Percentiles rank a stretch among this genome's conserved stretches.
phyloP scores from a whole-genome alignment of 2,888 invertebrate genomes.

The Petrolisthes cinctipes region DNA sequence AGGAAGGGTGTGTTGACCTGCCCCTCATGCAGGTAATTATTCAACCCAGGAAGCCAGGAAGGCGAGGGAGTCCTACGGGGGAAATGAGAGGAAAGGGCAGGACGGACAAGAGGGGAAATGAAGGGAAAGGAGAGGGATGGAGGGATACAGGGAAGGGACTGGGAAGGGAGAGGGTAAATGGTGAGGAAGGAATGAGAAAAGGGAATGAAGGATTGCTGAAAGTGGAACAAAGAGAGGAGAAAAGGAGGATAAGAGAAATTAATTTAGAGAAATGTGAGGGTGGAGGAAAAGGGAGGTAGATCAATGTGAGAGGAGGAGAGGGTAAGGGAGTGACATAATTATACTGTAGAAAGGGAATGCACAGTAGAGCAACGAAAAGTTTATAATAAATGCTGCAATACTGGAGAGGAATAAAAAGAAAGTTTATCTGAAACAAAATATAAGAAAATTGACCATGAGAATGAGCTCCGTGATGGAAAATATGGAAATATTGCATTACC shows the following conservation, averaged over 20 bases:
- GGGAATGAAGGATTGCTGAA: background rate
- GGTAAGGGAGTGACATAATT: background rate
- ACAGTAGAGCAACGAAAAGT: background rate
- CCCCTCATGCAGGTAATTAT: background rate
- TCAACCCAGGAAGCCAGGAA: background rate
- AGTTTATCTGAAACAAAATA: too few species aligned
- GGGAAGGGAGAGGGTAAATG: background rate
- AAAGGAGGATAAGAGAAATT: background rate
- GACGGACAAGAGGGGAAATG: background rate
- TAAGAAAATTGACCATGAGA: too few species aligned
- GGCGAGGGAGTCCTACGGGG: background rate
- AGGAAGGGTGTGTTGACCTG: too few species aligned
- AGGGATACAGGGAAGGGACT: background rate
- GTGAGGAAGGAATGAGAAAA: background rate
- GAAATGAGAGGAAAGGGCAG: background rate
- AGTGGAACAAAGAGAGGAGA: background rate
- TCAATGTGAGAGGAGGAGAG: background rate
- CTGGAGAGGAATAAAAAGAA: too few species aligned
- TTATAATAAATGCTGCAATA: too few species aligned
- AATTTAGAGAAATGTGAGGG: background rate
- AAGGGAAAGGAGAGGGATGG: background rate
- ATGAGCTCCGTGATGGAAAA: too few species aligned
- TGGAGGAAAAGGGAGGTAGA: background rate
- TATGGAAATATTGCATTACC: too few species aligned
- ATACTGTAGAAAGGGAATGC: background rate